Evolutionary conservation across 2,888 invertebrate genomes (phyloP), one percentile per base, ranked within the genome.

Genomic region (Drosophila vallismaia): DNA sequence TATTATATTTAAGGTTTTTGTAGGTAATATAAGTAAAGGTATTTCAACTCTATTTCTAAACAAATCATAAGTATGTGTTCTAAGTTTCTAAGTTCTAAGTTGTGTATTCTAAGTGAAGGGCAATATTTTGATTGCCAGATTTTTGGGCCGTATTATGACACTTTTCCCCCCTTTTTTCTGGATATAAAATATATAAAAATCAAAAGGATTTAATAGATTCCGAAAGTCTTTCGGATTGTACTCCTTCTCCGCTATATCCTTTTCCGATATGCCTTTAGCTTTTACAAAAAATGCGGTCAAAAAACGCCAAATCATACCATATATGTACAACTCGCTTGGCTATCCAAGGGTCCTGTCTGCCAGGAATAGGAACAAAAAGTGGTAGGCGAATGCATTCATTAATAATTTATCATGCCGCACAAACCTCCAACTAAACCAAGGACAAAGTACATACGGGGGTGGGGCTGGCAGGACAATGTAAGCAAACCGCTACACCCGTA

Each of bases 351-450:
- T n/a, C 36, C n/a, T 5, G 36, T 46, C 26, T 10, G 4, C 45
- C 33, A 40, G 68, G 4, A 4, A 10, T 54, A 71, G 76, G n/a
- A 24, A 36, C 14, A 75, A 78, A 70, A 74, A 75, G 63, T 69
- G 74, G 74, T 71, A 75, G 81, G 84, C 79, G 77, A 83, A 79
- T 83, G 77, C 81, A 82, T 84, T 82, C 77, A 85, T 85, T 85
- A 84, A 84, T 84, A 84, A 84, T 83, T 84, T 85, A 84, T 85
- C 76, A 74, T 72, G 74, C 54, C 71, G 54, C 60, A 71, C 71
- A 75, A 73, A 75, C 66, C 80, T 78, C 67, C 85, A 80, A 79
- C 77, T 83, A 83, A 80, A 77, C 62, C 26, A 33, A 56, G 24
- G 42, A 50, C 49, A 67, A 24, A 51, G 56, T 46, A 56, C 45